Base-by-base conservation (phyloP, 2,797 vertebrate genomes). In the Stomatorhinus walkeri region DNA sequence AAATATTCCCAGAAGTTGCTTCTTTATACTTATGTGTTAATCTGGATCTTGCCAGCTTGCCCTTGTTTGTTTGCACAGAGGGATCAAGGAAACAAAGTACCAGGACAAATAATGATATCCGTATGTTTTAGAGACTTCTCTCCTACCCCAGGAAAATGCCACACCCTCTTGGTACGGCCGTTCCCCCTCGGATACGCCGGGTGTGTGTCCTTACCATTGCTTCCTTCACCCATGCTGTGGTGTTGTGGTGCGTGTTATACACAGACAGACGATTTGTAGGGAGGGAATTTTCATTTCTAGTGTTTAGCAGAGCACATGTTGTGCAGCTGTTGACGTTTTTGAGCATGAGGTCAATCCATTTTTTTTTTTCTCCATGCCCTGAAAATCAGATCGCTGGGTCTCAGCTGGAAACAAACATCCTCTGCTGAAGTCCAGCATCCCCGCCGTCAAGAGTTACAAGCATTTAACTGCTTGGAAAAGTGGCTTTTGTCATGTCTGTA, bases 31-130 rank as follows among this genome's bases (percentile, higher is more conserved):
- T 92, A 91, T 91, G 91, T 91, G 91, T 92, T 92, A 92, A 93
- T 90, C 92, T 91, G 90, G 92, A 92, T 95, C 1, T 19, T 9
- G 94, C 91, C 93, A 92, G 95, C 1, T 19, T 9, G 94, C 91
- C 93, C 87, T 90, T 56, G 92, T 93, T 36, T 14, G 14, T 92
- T 94, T 93, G 91, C 93, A 91, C 91, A 93, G 92, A 92, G 94
- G 89, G 91, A 93, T 93, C 91, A 90, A 93, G 92, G 91, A 93
- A 92, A 89, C 84, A 90, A 91, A 92, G 94, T 95, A 96, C 95
- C 96, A 97, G 96, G 96, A 96, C 96, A 93, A 94, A 95, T 92
- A 91, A 91, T 91, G 92, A 93, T 89, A 87, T 91, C 87, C 89
- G 48, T 89, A 49, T 64, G 87, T 68, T 87, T 9, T 8, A 64